Evolutionary conservation across 2,113 vertebrate genomes (phyloP).

Genomic region (Archocentrus centrarchus): DNA sequence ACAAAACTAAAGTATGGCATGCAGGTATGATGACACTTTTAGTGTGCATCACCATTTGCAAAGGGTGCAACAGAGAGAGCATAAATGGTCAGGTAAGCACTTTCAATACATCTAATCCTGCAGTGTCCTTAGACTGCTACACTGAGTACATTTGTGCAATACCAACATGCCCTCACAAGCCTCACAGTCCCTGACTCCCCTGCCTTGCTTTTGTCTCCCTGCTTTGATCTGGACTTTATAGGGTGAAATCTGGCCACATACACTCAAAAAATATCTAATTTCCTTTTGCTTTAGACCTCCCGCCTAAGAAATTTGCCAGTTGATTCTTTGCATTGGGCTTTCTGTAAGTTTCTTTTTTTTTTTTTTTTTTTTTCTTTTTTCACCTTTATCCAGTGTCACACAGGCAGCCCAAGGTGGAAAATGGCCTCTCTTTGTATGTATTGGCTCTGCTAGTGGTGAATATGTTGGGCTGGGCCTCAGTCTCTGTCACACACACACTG

Average conservation of each 20-base stretch:
- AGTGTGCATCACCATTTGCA: background rate
- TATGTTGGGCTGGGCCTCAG: slow-evolving; percentile 44
- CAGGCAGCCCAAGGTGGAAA: slow-evolving; percentile 38
- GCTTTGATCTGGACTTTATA: background rate
- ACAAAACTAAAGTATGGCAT: background rate
- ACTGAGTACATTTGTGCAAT: background rate
- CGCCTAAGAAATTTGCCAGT: background rate
- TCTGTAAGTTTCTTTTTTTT: background rate
- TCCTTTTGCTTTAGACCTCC: slow-evolving; percentile 9
- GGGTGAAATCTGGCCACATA: background rate
- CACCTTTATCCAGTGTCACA: slow-evolving; percentile 21
- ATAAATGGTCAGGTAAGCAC: too few species aligned
- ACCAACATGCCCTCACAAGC: background rate
- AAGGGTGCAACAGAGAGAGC: background rate
- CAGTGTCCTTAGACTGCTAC: background rate
- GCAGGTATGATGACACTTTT: background rate
- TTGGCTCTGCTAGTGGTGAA: slow-evolving; percentile 27
- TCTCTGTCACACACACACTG: slow-evolving; percentile 9
- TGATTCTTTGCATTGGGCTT: background rate
- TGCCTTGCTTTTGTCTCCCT: background rate
- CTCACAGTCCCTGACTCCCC: background rate
- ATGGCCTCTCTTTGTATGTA: slow-evolving; percentile 47
- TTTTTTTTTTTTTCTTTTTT: slow-evolving; percentile 35
- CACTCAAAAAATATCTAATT: background rate
- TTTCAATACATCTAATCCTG: too few species aligned